phyloP scores from a whole-genome alignment of 2,797 vertebrate species.

The Avahi laniger region DNA sequence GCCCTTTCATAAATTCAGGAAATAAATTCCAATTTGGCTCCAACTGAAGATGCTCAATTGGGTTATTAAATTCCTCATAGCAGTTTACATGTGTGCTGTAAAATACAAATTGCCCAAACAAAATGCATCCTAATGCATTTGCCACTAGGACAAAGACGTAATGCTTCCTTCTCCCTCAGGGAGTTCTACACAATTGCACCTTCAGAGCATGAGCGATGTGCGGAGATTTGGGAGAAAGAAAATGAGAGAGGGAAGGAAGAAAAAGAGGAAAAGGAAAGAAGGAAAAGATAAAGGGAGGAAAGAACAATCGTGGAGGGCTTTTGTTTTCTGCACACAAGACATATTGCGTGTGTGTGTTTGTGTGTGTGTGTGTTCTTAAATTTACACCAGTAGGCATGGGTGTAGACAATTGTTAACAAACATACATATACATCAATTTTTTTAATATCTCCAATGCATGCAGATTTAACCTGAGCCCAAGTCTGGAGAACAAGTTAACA shows the following conservation, averaged over 20 bases:
- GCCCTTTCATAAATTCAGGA: constrained; percentile 48
- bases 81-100: neutral
- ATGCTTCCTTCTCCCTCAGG: neutral
- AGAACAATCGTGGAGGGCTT: neutral
- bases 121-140: neutral
- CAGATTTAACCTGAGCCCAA: neutral
- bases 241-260: neutral
- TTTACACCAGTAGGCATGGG: neutral
- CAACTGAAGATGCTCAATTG: neutral
- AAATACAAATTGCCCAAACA: constrained; percentile 43
- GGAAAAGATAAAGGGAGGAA: neutral
- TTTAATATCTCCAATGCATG: neutral
- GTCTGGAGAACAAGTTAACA: neutral
- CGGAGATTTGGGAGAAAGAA: neutral
- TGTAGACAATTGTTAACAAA: neutral
- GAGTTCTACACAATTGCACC: neutral
- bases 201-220: neutral
- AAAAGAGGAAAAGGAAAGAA: neutral
- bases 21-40: constrained; percentile 47
- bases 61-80: constrained; percentile 35
- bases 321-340: neutral
- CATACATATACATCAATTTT: neutral
- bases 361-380: neutral
- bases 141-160: neutral
- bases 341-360: neutral